phyloP scores from a whole-genome alignment of 2,888 invertebrate genomes.

The Xestia xanthographa region DNA sequence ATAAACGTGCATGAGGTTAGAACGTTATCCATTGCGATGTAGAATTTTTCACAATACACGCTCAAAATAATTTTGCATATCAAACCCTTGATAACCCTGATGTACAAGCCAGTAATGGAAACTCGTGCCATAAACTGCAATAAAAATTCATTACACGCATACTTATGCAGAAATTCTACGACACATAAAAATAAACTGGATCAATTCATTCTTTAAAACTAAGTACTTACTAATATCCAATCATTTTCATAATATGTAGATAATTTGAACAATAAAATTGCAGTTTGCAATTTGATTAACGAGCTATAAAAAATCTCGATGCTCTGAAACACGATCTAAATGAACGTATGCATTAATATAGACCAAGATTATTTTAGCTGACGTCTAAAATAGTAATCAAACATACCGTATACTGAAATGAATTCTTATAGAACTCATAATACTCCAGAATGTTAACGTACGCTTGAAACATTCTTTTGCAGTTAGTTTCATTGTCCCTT shows the following conservation, averaged over 20 bases:
- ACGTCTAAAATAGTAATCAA: background rate
- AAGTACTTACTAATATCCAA: background rate
- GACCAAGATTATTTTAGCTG: background rate
- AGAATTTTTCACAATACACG: constrained; percentile 20
- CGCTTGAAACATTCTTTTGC: constrained; percentile 16
- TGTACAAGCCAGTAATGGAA: background rate
- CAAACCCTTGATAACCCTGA: background rate
- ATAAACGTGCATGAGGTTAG: constrained; percentile 6
- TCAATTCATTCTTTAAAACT: background rate
- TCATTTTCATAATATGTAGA: background rate
- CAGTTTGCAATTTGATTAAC: background rate
- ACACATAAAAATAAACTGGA: background rate
- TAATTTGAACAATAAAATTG: background rate
- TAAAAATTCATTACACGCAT: background rate
- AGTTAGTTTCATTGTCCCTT: background rate
- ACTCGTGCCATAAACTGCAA: background rate
- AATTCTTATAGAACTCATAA: background rate
- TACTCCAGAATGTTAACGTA: constrained; percentile 20
- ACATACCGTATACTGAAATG: constrained; percentile 20
- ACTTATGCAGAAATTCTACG: background rate
- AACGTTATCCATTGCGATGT: background rate
- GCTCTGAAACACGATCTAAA: background rate
- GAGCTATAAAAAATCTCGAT: background rate
- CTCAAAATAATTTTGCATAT: constrained; percentile 3
- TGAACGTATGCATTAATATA: background rate